Percentiles rank a stretch among this genome's conserved stretches.
Conservation (phyloP, 2,888 invertebrate species). For the Phyto melanocephala region DNA sequence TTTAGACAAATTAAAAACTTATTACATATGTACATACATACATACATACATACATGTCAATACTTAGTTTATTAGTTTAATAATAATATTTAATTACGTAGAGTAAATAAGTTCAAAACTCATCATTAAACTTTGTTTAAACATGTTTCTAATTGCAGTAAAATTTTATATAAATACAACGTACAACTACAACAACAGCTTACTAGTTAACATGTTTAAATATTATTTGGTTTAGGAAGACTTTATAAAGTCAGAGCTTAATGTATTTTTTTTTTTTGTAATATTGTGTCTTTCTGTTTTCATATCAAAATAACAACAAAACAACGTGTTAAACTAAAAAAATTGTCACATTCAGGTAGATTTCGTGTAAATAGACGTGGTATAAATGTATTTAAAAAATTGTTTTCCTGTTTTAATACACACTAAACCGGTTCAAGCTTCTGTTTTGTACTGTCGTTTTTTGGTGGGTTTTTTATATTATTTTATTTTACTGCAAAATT, state of each 20-base stretch:
- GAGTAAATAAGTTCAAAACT: too few species aligned
- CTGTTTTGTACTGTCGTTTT: background rate
- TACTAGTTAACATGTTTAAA: constrained; percentile 25
- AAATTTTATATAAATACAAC: too few species aligned
- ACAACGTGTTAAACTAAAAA: background rate
- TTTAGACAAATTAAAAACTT: too few species aligned
- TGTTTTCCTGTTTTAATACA: constrained; percentile 44
- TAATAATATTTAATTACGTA: too few species aligned
- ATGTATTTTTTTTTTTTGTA: background rate
- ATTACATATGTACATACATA: too few species aligned
- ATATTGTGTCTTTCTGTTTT: too few species aligned
- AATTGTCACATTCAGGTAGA: constrained; percentile 36
- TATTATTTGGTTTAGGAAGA: constrained; percentile 8
- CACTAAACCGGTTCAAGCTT: constrained; percentile 50
- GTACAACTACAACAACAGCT: constrained; percentile 4
- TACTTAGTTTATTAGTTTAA: too few species aligned
- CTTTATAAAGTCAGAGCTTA: constrained; percentile 2
- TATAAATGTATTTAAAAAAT: background rate
- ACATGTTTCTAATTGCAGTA: too few species aligned
- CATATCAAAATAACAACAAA: background rate
- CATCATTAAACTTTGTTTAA: too few species aligned
- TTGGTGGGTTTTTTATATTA: constrained; percentile 5
- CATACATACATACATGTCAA: too few species aligned
- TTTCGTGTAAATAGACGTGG: background rate
- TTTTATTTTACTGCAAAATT: constrained; percentile 41